A percentile compares a stretch with the other conserved stretches of the same genome.
Conservation (phyloP, 2,888 invertebrate species). For the Ecdyonurus torrentis region DNA sequence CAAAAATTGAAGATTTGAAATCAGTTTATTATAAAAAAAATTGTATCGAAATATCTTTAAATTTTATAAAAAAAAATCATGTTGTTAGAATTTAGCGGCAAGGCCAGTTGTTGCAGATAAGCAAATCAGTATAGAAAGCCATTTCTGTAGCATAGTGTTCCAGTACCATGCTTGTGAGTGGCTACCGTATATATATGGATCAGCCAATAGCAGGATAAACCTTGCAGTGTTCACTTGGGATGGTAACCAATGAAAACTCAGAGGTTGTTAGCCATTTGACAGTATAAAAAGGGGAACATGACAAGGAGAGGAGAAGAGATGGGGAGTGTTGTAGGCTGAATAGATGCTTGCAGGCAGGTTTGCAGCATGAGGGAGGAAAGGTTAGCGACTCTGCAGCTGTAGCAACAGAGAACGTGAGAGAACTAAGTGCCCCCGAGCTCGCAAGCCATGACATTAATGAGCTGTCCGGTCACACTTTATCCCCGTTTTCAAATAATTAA, state of each 20-base stretch:
- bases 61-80: not conserved
- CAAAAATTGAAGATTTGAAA: not conserved
- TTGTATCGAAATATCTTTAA: not conserved
- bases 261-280: not conserved
- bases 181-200: not conserved
- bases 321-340: too few species aligned
- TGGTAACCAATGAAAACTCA: not conserved
- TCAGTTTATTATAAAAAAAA: not conserved
- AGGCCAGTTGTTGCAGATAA: not conserved
- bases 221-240: not conserved
- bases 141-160: not conserved
- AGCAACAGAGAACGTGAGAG: too few species aligned
- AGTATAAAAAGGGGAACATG: not conserved
- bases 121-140: not conserved
- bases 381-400: too few species aligned
- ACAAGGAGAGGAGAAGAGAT: not conserved
- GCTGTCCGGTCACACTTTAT: too few species aligned
- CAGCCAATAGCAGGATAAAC: not conserved
- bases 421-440: too few species aligned
- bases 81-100: not conserved
- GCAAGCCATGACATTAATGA: too few species aligned
- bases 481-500: too few species aligned
- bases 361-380: too few species aligned
- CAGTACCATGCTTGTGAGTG: not conserved
- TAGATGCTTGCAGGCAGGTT: too few species aligned